Evolutionary conservation across 2,888 invertebrate genomes (phyloP).

Genomic region (Disparrhopalites patrizii): DNA sequence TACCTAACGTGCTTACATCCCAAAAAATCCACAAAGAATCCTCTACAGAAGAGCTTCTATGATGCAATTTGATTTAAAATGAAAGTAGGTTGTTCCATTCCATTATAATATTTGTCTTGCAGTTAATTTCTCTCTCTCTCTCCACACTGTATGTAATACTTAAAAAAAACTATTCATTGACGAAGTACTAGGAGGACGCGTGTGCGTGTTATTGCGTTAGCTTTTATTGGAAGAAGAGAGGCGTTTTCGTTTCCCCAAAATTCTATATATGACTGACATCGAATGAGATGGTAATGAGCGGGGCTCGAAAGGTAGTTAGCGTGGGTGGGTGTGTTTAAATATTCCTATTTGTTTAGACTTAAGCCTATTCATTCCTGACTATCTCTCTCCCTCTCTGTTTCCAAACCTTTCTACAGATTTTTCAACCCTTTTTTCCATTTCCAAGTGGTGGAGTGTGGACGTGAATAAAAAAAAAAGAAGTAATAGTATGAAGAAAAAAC

Average conservation of each 20-base stretch:
- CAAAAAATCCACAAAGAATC: too few relatives aligned
- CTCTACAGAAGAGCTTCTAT: too few relatives aligned
- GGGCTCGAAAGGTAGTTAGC: conserved; percentile 35
- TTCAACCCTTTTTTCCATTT: too few relatives aligned
- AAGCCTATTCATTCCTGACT: not conserved
- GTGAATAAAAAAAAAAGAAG: too few relatives aligned
- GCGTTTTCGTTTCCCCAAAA: conserved; percentile 33
- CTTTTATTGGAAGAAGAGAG: conserved; percentile 36
- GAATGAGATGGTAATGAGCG: conserved; percentile 39
- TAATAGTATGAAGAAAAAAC: too few relatives aligned
- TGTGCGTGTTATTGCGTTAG: conserved; percentile 29
- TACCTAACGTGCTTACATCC: too few relatives aligned
- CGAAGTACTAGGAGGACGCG: conserved; percentile 22
- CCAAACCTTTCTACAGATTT: too few relatives aligned
- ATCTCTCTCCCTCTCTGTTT: too few relatives aligned
- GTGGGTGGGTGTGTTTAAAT: conserved; percentile 20
- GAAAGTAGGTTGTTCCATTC: conserved; percentile 25
- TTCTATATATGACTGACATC: conserved; percentile 27
- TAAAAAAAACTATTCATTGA: conserved; percentile 21
- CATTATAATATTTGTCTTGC: conserved; percentile 17
- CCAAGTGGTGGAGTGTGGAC: too few relatives aligned
- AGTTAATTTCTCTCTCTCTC: not conserved
- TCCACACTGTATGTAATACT: too few relatives aligned
- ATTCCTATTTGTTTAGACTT: conserved; percentile 18
- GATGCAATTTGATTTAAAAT: conserved; percentile 27